Evolutionary conservation across 2,797 vertebrate genomes (phyloP).

Genomic region (Geotrypetes seraphini): DNA sequence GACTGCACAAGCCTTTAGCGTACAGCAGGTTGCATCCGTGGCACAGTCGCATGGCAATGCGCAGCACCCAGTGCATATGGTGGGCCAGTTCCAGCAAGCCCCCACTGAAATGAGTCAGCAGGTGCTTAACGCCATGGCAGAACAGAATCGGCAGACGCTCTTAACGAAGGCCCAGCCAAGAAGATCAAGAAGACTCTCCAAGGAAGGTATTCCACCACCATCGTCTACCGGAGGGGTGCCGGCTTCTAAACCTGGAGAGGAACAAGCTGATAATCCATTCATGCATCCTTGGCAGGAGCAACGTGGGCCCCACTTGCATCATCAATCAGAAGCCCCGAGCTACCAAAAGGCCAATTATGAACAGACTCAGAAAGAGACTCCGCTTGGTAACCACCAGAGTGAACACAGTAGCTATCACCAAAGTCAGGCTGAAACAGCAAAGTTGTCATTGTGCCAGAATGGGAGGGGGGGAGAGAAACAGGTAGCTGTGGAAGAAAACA

Average conservation of each 20-base stretch:
- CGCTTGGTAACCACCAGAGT: conserved; percentile 39
- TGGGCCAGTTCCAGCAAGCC: conserved; percentile 45
- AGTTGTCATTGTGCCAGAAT: conserved; percentile 38
- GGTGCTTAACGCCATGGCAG: conserved; percentile 56
- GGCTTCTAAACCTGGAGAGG: conserved; percentile 42
- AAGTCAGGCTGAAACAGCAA: conserved; percentile 38
- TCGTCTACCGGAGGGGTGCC: conserved; percentile 33
- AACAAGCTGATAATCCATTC: conserved; percentile 44
- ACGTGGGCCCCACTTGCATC: conserved; percentile 42
- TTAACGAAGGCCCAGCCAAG: conserved; percentile 66
- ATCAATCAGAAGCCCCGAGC: conserved; percentile 35
- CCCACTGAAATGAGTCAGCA: conserved; percentile 55
- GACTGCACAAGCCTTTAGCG: conserved; percentile 44
- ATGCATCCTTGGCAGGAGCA: conserved; percentile 56
- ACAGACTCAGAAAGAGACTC: conserved; percentile 11
- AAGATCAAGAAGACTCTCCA: conserved; percentile 85
- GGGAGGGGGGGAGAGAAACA: conserved; percentile 44
- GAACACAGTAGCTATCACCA: conserved; percentile 60
- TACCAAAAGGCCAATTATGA: conserved; percentile 25
- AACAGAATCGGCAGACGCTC: conserved; percentile 51
- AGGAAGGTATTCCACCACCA: conserved; percentile 73
- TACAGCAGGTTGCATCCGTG: conserved; percentile 41
- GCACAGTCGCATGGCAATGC: conserved; percentile 43
- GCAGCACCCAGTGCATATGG: conserved; percentile 46
- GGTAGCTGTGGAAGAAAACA: conserved; percentile 19